Evolutionary conservation across 1,140 invertebrate species (phyloP).

Genomic region (Camponotus floridanus): DNA sequence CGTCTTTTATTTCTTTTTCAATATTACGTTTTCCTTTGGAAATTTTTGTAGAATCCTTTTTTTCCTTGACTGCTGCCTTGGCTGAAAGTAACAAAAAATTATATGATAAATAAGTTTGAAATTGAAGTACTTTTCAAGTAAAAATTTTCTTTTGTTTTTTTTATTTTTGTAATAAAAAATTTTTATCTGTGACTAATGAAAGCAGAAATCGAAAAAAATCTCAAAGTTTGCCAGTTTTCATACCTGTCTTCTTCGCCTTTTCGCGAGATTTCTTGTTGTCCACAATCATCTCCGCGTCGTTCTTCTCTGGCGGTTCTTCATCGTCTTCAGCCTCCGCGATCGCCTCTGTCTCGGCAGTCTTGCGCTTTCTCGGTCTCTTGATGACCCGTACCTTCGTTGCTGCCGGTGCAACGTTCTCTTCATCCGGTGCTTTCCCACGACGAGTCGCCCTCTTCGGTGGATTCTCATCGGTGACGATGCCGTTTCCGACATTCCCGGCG

Average conservation of each 20-base stretch:
- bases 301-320: not conserved
- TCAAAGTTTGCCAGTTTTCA: conserved; percentile 17
- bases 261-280: conserved; percentile 35
- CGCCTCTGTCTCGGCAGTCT: not conserved
- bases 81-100: conserved; percentile 32
- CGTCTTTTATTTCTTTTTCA: too few relatives aligned
- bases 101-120: too few relatives aligned
- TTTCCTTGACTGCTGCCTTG: not conserved
- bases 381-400: not conserved
- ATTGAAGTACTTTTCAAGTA: not conserved
- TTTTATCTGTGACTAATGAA: not conserved
- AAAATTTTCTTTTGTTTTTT: not conserved
- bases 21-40: too few relatives aligned
- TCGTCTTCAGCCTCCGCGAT: not conserved
- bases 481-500: not conserved
- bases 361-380: not conserved
- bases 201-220: not conserved
- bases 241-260: conserved; percentile 55
- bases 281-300: not conserved
- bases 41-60: too few relatives aligned
- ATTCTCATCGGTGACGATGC: not conserved
- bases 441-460: not conserved
- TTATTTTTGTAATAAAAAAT: not conserved
- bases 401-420: not conserved
- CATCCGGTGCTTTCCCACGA: not conserved